Percentiles rank a stretch among this genome's conserved stretches.
These are phyloP conservation scores for Erinaceus europaeus DNA, from an alignment of 2,113 vertebrate species.

Conservation along the genomic window DNA sequence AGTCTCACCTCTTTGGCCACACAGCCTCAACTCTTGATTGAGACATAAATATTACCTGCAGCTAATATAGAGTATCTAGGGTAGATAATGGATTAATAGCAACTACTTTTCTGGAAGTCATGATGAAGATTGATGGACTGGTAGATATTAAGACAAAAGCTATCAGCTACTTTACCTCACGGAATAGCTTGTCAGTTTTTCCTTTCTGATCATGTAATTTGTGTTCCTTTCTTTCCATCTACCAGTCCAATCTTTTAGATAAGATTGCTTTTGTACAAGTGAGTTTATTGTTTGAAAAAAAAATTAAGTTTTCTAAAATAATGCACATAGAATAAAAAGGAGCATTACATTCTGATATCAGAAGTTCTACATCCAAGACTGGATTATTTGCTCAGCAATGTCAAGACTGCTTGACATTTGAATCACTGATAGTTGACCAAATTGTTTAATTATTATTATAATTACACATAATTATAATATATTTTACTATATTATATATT, in stretches of 20 bases:
- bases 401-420: conserved; percentile 1
- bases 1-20: neutral
- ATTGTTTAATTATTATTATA: conserved; percentile 18
- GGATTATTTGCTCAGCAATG: conserved; percentile 11
- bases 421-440: neutral
- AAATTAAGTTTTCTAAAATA: conserved; percentile 35
- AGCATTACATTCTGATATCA: neutral
- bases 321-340: conserved; percentile 2
- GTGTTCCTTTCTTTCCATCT: neutral
- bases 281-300: conserved; percentile 18
- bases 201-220: conserved; percentile 7
- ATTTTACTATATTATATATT: no score
- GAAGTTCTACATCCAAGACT: neutral
- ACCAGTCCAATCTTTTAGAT: conserved; percentile 12
- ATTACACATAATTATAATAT: no score
- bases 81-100: conserved; percentile 36
- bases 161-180: conserved; percentile 49
- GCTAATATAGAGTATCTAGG: conserved; percentile 27
- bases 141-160: conserved; percentile 53
- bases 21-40: conserved; percentile 30
- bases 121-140: conserved; percentile 58
- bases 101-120: conserved; percentile 39
- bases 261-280: conserved; percentile 36
- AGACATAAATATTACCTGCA: conserved; percentile 49
- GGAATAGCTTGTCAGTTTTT: conserved; percentile 31